Evolutionary conservation across 2,113 vertebrate species (phyloP), one percentile per base, ranked within the genome.

Genomic region (Rhinoderma darwinii): DNA sequence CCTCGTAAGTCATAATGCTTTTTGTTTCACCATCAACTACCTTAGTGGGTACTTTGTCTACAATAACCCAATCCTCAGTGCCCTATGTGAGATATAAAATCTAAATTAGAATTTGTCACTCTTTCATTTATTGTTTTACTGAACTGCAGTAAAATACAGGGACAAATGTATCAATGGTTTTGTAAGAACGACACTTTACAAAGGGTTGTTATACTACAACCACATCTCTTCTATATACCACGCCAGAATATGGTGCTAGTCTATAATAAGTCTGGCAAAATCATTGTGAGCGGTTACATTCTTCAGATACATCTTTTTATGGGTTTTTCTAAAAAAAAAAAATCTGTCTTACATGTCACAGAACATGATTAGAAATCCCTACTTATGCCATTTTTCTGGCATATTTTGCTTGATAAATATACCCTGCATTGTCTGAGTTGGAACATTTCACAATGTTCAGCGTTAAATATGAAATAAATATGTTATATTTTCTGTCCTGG

Each of bases 21-120:
- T 93, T 95, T 87, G 91, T 94, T 91, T 95, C 95, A 94, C 91
- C 93, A 92, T 92, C 93, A 94, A 94, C 92, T 92, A 96, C 90
- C 95, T 97, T 95, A 93, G 95, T 92, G 91, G 95, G 97, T 91
- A 98, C 91, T 95, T 91, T 95, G 90, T 97, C 96, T 96, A 96
- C 91, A 96, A 96, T 93, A 94, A 95, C 96, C 92, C 95, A 94
- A 92, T 93, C 93, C 92, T 96, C 94, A 95, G 95, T 90, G 93
- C 95, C 95, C 95, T 96, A 96, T 94, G 93, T 93, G 91, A 95
- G 92, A 96, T 96, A 96, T 94, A 95, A 96, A 95, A 95, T 91
- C 93, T 94, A 95, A 89, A 94, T 96, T 95, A 97, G 95, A 92
- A 93, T 91, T 89, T 59, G 90, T 88, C 44, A 79, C 82, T 75